Evolutionary conservation across 1,140 invertebrate genomes (phyloP).

Genomic region (Panulirus ornatus): DNA sequence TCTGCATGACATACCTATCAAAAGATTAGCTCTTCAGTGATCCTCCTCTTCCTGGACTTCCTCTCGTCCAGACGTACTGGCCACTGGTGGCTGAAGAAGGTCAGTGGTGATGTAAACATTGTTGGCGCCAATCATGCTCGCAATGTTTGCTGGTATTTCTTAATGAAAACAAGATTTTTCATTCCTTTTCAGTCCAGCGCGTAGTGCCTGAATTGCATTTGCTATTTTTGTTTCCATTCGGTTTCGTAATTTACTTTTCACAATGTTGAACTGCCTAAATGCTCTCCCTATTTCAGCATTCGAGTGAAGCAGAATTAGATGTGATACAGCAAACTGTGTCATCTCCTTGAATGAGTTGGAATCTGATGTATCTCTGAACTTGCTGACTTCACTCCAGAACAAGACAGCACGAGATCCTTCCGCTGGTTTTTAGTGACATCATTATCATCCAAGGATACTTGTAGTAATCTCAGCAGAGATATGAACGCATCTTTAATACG

Average conservation of each 20-base stretch:
- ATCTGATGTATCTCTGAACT: neutral
- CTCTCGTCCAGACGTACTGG: too few relatives aligned
- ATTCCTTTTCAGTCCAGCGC: neutral
- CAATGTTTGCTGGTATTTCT: neutral
- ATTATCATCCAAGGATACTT: too few relatives aligned
- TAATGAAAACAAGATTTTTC: neutral
- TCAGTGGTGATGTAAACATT: neutral
- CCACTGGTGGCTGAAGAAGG: too few relatives aligned
- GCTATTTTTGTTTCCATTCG: conserved; percentile 12
- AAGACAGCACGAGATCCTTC: neutral
- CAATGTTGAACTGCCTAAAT: conserved; percentile 21
- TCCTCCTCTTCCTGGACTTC: too few relatives aligned
- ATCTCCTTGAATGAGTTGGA: neutral
- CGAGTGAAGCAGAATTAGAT: neutral
- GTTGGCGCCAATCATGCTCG: neutral
- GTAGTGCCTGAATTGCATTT: neutral
- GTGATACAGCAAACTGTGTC: neutral
- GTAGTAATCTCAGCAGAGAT: too few relatives aligned
- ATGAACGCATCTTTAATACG: too few relatives aligned
- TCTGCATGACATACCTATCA: too few relatives aligned
- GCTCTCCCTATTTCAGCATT: conserved; percentile 2
- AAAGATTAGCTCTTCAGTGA: too few relatives aligned
- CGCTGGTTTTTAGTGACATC: neutral
- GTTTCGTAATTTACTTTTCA: conserved; percentile 10
- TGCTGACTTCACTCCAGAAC: neutral